Evolutionary conservation across 2,797 vertebrate species (phyloP).

Genomic region (Leptoclinus maculatus): DNA sequence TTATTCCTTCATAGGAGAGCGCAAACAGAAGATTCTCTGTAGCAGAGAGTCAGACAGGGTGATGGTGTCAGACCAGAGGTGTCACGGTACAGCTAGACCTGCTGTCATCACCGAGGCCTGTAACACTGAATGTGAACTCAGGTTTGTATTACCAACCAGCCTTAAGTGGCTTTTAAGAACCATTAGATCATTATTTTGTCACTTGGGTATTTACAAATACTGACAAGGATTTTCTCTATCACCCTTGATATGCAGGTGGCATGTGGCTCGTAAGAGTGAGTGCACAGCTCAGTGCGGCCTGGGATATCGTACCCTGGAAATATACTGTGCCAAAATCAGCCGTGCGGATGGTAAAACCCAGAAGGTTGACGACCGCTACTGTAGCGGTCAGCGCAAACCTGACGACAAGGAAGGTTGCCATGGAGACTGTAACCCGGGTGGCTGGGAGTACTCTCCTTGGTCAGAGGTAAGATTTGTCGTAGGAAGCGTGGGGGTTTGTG

Average conservation of each 20-base stretch:
- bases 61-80: constrained; percentile 96
- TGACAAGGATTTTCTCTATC: background rate
- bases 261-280: constrained; percentile 91
- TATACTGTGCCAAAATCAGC: constrained; percentile 93
- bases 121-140: constrained; percentile 95
- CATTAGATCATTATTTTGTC: background rate
- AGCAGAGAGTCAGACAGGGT: constrained; percentile 93
- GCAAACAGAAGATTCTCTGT: constrained; percentile 91
- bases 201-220: background rate
- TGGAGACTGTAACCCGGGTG: constrained; percentile 93
- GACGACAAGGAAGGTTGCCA: constrained; percentile 92
- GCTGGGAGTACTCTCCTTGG: constrained; percentile 97
- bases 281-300: constrained; percentile 93
- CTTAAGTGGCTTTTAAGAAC: background rate
- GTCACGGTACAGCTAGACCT: constrained; percentile 88
- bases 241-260: constrained; percentile 87
- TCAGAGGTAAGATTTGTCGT: constrained; percentile 87
- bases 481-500: background rate
- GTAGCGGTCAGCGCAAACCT: constrained; percentile 89
- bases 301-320: constrained; percentile 92
- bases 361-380: constrained; percentile 93
- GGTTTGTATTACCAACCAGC: constrained; percentile 78
- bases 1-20: constrained; percentile 86
- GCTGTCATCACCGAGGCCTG: constrained; percentile 89
- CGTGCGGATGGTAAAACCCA: constrained; percentile 88